A percentile compares a stretch with the other conserved stretches of the same genome.
These are phyloP conservation scores for Accipiter virgatus DNA, from an alignment of 2,113 vertebrate genomes.

Conservation along the genomic window DNA sequence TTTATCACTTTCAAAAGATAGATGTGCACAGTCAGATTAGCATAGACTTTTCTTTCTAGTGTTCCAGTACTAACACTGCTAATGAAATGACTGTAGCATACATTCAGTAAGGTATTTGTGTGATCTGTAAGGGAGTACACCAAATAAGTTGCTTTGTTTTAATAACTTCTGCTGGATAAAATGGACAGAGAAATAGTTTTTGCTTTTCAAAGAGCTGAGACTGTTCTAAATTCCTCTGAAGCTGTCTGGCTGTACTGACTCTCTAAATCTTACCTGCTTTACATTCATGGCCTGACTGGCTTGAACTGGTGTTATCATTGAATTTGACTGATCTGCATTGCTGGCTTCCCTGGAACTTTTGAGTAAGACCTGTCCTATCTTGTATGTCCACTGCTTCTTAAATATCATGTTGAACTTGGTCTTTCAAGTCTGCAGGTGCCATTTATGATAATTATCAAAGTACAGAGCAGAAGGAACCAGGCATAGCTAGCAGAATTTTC, in stretches of 20 bases:
- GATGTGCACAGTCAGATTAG: neutral
- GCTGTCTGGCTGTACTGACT: neutral
- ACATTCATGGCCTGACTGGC: neutral
- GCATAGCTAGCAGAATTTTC: neutral
- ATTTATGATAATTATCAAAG: neutral
- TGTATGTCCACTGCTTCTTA: neutral
- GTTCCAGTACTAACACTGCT: neutral
- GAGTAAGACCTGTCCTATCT: neutral
- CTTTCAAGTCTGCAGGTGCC: neutral
- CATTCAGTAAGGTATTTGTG: neutral
- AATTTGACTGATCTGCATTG: neutral
- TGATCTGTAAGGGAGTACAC: neutral
- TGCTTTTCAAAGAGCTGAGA: neutral
- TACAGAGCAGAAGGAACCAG: neutral
- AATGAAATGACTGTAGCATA: neutral
- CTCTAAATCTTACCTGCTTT: neutral
- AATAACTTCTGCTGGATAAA: neutral
- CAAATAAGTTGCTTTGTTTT: neutral
- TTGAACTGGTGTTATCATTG: neutral
- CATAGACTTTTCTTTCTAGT: neutral
- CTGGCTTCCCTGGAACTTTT: neutral
- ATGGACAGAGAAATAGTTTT: neutral
- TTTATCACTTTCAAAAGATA: neutral
- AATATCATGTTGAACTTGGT: neutral
- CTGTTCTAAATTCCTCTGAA: neutral